Evolutionary conservation across 2,113 vertebrate species (phyloP).

Genomic region (Mesembrinibis cayennensis): DNA sequence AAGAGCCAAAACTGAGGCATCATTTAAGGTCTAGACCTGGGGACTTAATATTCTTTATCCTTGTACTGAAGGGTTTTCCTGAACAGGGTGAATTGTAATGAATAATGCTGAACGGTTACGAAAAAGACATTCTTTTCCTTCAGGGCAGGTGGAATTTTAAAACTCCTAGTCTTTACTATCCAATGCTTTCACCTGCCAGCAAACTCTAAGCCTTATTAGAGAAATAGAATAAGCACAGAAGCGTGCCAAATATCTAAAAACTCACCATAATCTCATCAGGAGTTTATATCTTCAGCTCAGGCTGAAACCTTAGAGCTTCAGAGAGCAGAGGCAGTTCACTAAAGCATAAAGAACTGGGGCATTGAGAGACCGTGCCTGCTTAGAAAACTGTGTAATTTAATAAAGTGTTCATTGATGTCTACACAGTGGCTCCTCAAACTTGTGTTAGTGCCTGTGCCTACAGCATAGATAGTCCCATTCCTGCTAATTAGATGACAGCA

Average conservation of each 20-base stretch:
- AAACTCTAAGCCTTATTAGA: constrained; percentile 46
- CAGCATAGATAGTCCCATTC: constrained; percentile 56
- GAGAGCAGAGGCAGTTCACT: constrained; percentile 34
- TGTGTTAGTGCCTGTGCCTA: constrained; percentile 53
- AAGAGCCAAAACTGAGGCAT: background rate
- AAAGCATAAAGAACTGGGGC: constrained; percentile 58
- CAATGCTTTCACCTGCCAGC: constrained; percentile 32
- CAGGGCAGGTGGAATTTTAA: constrained; percentile 18
- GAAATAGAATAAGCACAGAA: constrained; percentile 24
- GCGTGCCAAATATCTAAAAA: constrained; percentile 41
- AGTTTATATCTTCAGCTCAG: constrained; percentile 42
- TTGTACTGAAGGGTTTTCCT: background rate
- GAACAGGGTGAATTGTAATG: background rate
- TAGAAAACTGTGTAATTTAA: constrained; percentile 75
- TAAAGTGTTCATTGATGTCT: constrained; percentile 73
- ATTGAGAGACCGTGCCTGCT: constrained; percentile 57
- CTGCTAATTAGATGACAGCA: constrained; percentile 69
- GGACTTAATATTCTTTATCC: background rate
- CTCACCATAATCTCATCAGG: constrained; percentile 57
- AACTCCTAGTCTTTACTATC: background rate
- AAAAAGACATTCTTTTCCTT: background rate
- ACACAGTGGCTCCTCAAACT: constrained; percentile 57
- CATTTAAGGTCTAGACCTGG: background rate
- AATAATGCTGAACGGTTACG: background rate
- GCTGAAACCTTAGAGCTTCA: constrained; percentile 60